Conservation (phyloP, 2,797 vertebrate genomes). For the Martes flavigula region DNA sequence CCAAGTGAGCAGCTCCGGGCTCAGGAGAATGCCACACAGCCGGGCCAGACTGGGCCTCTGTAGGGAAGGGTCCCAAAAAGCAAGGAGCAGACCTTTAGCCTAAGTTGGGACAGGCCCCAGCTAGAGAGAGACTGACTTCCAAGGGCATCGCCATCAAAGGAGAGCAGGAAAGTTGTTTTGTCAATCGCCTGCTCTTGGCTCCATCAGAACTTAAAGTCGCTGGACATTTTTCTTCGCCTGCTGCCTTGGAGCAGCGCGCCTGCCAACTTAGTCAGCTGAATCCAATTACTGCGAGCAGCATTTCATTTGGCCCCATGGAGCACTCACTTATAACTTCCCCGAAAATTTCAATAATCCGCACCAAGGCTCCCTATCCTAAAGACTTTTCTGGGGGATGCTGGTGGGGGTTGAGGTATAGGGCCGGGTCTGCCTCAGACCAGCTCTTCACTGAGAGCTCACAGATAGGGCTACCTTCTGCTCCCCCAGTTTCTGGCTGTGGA, state of each 20-base stretch:
- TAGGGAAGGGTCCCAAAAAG: not conserved
- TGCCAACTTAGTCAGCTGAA: conserved; percentile 89
- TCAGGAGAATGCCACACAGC: not conserved
- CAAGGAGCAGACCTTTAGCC: not conserved
- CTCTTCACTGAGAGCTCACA: conserved; percentile 50
- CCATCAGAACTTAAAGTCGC: conserved; percentile 82
- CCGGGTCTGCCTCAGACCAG: not conserved
- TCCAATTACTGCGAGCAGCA: conserved; percentile 88
- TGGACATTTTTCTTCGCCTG: conserved; percentile 85
- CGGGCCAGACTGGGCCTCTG: not conserved
- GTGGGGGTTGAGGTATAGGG: not conserved
- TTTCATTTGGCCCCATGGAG: conserved; percentile 88
- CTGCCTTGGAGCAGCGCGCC: conserved; percentile 87
- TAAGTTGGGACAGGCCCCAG: not conserved
- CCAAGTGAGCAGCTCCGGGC: not conserved
- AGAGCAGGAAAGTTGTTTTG: conserved; percentile 67
- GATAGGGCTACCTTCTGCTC: not conserved
- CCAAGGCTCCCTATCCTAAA: conserved; percentile 77
- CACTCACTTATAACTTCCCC: conserved; percentile 87
- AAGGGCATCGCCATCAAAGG: conserved; percentile 27
- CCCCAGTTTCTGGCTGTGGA: conserved; percentile 44
- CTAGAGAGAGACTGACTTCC: not conserved
- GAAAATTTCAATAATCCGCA: conserved; percentile 86
- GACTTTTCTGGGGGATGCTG: conserved; percentile 66
- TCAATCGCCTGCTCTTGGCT: conserved; percentile 72